These are phyloP conservation scores for Harlomillsia oculata DNA, from an alignment of 1,140 invertebrate species.

Conservation along the genomic window DNA sequence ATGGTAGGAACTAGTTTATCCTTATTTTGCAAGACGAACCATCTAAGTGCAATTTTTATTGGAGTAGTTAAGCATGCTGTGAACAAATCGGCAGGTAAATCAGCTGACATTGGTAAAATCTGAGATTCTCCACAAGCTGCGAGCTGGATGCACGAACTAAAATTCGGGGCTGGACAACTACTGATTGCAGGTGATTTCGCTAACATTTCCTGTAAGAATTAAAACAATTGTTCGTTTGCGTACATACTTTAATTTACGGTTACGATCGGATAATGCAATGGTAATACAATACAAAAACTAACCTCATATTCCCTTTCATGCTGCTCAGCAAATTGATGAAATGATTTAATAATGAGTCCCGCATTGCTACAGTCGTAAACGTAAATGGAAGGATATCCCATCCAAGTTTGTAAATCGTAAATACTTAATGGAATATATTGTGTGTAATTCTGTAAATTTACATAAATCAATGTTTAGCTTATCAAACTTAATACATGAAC, in stretches of 20 bases:
- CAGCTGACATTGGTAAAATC: constrained; percentile 91
- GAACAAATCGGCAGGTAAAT: constrained; percentile 97
- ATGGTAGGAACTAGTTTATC: constrained; percentile 68
- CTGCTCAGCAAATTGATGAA: constrained; percentile 82
- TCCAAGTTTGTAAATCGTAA: constrained; percentile 97
- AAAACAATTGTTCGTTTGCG: background rate
- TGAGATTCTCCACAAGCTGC: constrained; percentile 87
- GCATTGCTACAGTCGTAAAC: constrained; percentile 99
- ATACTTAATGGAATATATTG: constrained; percentile 98
- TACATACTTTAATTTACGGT: too few species aligned
- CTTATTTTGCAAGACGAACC: constrained; percentile 82
- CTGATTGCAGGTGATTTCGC: constrained; percentile 33
- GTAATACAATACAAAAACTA: constrained; percentile 24
- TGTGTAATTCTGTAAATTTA: constrained; percentile 75
- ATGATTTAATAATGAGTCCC: constrained; percentile 87
- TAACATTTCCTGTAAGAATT: constrained; percentile 30
- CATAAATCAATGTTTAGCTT: too few species aligned
- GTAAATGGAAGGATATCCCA: constrained; percentile 97
- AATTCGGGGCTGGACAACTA: constrained; percentile 40
- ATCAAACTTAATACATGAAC: too few species aligned
- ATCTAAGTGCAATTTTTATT: constrained; percentile 90
- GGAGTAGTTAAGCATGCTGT: constrained; percentile 96
- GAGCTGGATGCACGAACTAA: constrained; percentile 88
- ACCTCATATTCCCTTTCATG: constrained; percentile 80
- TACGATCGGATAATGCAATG: too few species aligned